Percentiles rank a stretch among this genome's conserved stretches.
Evolutionary conservation across 2,888 invertebrate species (phyloP).

Genomic region (Stenurella melanura): DNA sequence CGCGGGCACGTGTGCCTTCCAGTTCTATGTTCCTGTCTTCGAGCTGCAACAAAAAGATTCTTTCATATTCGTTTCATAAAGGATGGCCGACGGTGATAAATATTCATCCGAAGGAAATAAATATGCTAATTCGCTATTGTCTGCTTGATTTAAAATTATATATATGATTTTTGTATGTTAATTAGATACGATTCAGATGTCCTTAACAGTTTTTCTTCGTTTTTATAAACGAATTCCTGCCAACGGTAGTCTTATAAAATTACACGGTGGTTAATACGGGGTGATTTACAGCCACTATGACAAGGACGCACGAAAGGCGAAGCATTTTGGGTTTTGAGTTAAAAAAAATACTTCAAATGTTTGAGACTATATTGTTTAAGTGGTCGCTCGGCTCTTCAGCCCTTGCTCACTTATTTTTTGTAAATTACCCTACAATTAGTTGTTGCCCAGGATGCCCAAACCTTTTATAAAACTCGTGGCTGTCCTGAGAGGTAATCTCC

Average conservation of each 20-base stretch:
- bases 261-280: no score
- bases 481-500: no score
- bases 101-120: constrained; percentile 2
- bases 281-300: no score
- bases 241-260: not conserved
- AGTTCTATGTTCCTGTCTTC: constrained; percentile 89
- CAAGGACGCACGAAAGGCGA: no score
- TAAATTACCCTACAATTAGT: no score
- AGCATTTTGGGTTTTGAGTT: no score
- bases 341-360: no score
- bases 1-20: constrained; percentile 86
- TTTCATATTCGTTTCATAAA: not conserved
- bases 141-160: constrained; percentile 1
- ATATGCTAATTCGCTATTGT: constrained; percentile 7
- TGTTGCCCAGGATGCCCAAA: no score
- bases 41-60: constrained; percentile 75
- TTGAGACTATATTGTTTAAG: no score
- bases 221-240: not conserved
- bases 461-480: no score
- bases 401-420: no score
- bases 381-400: no score
- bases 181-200: not conserved
- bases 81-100: not conserved
- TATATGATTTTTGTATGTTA: not conserved
- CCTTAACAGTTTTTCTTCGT: not conserved